Base-by-base conservation (phyloP, 2,797 vertebrate species). In the Pseudocheirus occidentalis region DNA sequence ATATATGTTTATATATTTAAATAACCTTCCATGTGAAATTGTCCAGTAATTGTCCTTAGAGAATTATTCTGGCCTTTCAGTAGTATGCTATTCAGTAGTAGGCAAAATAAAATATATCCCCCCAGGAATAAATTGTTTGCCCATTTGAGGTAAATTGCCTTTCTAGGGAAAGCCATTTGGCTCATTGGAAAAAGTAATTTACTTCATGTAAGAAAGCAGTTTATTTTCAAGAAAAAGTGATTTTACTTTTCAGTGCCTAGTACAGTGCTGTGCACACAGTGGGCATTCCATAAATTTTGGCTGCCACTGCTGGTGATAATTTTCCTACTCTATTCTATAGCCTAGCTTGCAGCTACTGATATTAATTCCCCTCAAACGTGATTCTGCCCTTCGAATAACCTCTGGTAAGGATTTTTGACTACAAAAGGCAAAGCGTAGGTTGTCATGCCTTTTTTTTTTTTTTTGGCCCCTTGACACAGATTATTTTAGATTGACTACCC, bases 181-280 rank as follows among this genome's bases (percentile, higher is more conserved):
- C 40, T 87, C 73, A 87, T 87, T 87, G 73, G 73, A 87, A 87
- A 87, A 87, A 46, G 73, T 87, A 87, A 87, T 87, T 87, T 87
- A 87, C 73, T 40, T 87, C 73, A 46, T 87, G 73, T 87, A 87
- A 87, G 73, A 50, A 87, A 46, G 73, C 73, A 87, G 73, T 87
- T 87, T 87, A 87, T 87, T 87, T 87, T 87, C n/a, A 87, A 87
- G 73, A 87, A 87, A 87, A 87, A 87, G 40, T 87, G 73, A 87
- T 87, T 87, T 87, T 46, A 46, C 18, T 87, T 87, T 87, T 46
- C 73, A 46, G 73, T 46, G 55, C 53, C 53, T 87, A 53, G 91
- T 92, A 91, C 40, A 92, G 55, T 62, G 89, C 31, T 95, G 55
- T 91, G 31, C 53, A 94, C 55, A 89, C 92, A 91, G 55, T 28